Base-by-base conservation (phyloP, 2,888 invertebrate genomes). In the Patella pellucida region DNA sequence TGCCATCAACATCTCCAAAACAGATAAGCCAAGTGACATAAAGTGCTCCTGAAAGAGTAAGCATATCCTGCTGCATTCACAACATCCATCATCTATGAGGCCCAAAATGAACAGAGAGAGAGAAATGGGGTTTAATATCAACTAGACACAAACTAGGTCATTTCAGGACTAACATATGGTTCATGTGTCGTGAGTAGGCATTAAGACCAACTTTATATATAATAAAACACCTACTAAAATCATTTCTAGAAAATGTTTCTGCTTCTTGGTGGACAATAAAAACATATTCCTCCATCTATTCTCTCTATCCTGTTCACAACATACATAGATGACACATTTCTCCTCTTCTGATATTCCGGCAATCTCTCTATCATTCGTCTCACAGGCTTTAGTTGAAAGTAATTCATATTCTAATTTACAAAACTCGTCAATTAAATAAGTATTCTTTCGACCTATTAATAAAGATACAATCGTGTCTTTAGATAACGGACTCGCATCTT, bases 211-310 rank as follows among this genome's bases (percentile, higher is more conserved):
- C 41, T 41, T 41, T 41, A 41, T 5, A 41, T 41, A 31, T 31
- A 31, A 5, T 31, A 41, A 41, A 54, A 23, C 5, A 73, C 83
- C 79, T 81, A 89, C 89, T 85, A 88, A 72, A 27, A 86, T 79
- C 15, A 83, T 76, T 73, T 86, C 84, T n/a, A 89, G 75, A 16
- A 88, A 81, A 75, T 89, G 88, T 70, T 82, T 81, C 56, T 85
- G 77, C 71, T 84, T 85, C 62, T 62, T 62, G 5, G 14, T 23
- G 9, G 62, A 62, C 23, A 62, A 62, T 14, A 23, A 23, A 62
- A 84, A 85, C 62, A 86, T 80, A 69, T 84, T 80, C 73, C 85
- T 84, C 85, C 88, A 87, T 67, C 84, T 82, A 11, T 78, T 73
- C 51, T 84, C 77, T 62, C 80, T 76, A 50, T 85, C 83, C 9